Conservation (phyloP, 2,888 invertebrate genomes). For the Eretmocerus hayati region DNA sequence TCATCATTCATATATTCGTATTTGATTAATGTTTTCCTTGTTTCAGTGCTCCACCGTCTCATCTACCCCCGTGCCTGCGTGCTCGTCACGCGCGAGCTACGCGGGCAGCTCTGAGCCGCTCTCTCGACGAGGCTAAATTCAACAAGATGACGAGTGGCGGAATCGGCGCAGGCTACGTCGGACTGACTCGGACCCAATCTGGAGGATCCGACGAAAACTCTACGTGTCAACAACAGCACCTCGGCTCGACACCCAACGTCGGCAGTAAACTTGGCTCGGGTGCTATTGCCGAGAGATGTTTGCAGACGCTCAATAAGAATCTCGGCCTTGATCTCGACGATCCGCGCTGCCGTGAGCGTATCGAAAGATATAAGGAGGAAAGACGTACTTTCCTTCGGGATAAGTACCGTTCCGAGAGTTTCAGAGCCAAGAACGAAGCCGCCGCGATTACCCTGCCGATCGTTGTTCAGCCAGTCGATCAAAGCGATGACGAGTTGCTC, state of each 20-base stretch:
- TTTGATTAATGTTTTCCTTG: no score
- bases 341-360: constrained; percentile 60
- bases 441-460: background rate
- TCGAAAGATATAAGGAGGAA: constrained; percentile 87
- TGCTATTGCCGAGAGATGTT: constrained; percentile 27
- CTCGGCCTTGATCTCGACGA: constrained; percentile 42
- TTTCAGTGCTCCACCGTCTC: constrained; percentile 21
- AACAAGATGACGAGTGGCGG: constrained; percentile 39
- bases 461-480: background rate
- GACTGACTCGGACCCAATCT: background rate
- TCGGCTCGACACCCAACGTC: constrained; percentile 43
- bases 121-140: constrained; percentile 43
- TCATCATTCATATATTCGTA: no score
- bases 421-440: constrained; percentile 49
- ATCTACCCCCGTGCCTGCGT: constrained; percentile 56
- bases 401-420: constrained; percentile 78
- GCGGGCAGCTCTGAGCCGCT: constrained; percentile 40
- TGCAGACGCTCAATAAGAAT: constrained; percentile 30
- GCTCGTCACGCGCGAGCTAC: constrained; percentile 47
- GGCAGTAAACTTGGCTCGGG: constrained; percentile 28
- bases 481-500: constrained; percentile 31
- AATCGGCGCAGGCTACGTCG: background rate
- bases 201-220: background rate
- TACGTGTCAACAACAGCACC: constrained; percentile 29
- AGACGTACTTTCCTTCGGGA: constrained; percentile 76